A percentile compares a stretch with the other conserved stretches of the same genome.
Evolutionary conservation across 2,797 vertebrate species (phyloP).

Genomic region (Discoglossus pictus): DNA sequence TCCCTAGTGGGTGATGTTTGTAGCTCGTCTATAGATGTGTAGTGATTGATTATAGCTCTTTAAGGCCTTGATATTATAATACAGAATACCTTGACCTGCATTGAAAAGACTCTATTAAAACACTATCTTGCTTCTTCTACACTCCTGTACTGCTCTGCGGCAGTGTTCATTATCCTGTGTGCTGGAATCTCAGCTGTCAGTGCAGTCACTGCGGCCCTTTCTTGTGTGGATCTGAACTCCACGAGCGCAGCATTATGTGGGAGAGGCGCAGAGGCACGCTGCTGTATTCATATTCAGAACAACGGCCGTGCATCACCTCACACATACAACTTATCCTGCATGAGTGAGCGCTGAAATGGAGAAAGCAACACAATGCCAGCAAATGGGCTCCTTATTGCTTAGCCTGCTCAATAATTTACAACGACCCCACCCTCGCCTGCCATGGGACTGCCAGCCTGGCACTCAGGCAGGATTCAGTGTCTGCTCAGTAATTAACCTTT

Average conservation of each 20-base stretch:
- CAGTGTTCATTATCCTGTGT: slow-evolving; percentile 24
- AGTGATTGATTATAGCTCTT: slow-evolving; percentile 2
- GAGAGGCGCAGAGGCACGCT: neutral
- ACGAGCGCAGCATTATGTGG: slow-evolving; percentile 27
- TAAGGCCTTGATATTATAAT: slow-evolving; percentile 7
- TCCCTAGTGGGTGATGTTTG: neutral
- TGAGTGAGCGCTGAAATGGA: slow-evolving; percentile 28
- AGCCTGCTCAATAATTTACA: slow-evolving; percentile 37
- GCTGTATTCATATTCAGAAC: slow-evolving; percentile 1
- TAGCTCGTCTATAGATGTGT: neutral
- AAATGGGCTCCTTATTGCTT: slow-evolving; percentile 9
- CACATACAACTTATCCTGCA: slow-evolving; percentile 30
- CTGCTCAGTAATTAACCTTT: slow-evolving; percentile 23
- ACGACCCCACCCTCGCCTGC: slow-evolving; percentile 11
- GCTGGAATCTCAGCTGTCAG: slow-evolving; percentile 29
- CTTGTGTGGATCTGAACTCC: slow-evolving; percentile 35
- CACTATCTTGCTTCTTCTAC: neutral
- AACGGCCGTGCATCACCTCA: slow-evolving; percentile 6
- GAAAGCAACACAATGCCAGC: neutral
- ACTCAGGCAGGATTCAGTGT: slow-evolving; percentile 9
- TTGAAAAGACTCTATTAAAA: slow-evolving; percentile 7
- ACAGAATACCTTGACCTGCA: slow-evolving; percentile 9
- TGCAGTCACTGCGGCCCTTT: slow-evolving; percentile 27
- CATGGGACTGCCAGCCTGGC: neutral
- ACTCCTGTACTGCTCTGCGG: neutral